Base-by-base conservation (phyloP, 2,113 vertebrate species). In the Phyllostomus hastatus region DNA sequence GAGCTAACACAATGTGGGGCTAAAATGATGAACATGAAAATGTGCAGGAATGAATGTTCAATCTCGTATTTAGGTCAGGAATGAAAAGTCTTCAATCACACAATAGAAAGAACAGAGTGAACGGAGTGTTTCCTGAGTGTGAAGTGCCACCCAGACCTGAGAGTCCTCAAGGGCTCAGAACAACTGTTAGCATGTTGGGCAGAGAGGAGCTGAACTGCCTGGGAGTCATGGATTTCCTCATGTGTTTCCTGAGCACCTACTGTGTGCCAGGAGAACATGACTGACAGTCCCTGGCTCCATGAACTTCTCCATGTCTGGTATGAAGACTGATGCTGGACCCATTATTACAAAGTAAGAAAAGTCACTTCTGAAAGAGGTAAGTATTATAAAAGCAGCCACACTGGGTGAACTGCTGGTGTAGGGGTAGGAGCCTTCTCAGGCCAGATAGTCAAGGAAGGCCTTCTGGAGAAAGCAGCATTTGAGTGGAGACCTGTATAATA, bases 121-220 rank as follows among this genome's bases (percentile, higher is more conserved):
- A 61, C 59, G 11, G 24, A 26, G 26, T 28, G 59, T 12, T 11
- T 33, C 12, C 33, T 12, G 4, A 14, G 4, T 35, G 12, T 10
- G 11, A 12, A 31, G 8, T 31, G 35, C 20, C 10, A 19, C 57
- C 5, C 31, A 35, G 67, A 16, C 35, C 67, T 14, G 16, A 52
- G 20, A 10, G 28, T 19, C 22, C 33, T 43, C 64, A 38, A 48
- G 64, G 43, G 9, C n/a, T 79, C 54, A n/a, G 78, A 41, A 66
- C 15, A 19, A 10, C 38, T 10, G 15, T 2, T 31, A 11, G 19
- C 0, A 3, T 1, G 0, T 7, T 7, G n/a, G 38, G 38, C 5
- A 3, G 46, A 33, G n/a, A 67, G 35, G 4, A 46, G 46, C 17
- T 19, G 64, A 7, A 22, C 85, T 70, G 70, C 41, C 50, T 0